Evolutionary conservation across 92 coral and sea anemone species (phyloP).

Genomic region (Porites evermanni): DNA sequence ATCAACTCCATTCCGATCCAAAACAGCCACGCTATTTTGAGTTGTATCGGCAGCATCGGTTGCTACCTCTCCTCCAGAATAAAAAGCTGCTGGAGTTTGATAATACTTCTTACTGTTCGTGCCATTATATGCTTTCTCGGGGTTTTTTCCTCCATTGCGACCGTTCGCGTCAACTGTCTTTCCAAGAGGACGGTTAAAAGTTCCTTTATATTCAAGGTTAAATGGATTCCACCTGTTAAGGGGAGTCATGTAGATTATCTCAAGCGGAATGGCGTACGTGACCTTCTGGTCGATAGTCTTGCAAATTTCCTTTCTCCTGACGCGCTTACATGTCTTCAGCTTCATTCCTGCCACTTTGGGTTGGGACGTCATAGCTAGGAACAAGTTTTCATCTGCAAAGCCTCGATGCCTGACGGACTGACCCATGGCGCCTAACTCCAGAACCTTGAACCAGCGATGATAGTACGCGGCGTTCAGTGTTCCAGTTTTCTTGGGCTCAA

Average conservation of each 20-base stretch:
- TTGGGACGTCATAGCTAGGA: slow-evolving; percentile 83
- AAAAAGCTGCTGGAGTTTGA: slow-evolving; percentile 65
- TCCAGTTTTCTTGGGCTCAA: slow-evolving; percentile 30
- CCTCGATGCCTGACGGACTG: slow-evolving; percentile 69
- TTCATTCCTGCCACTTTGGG: slow-evolving; percentile 68
- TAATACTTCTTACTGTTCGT: slow-evolving; percentile 65
- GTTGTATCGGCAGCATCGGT: slow-evolving; percentile 81
- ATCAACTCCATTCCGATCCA: slow-evolving; percentile 54
- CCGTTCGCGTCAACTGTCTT: slow-evolving; percentile 65
- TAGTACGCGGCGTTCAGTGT: slow-evolving; percentile 65
- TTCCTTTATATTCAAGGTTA: slow-evolving; percentile 80
- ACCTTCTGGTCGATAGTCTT: slow-evolving; percentile 60
- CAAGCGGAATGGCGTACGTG: slow-evolving; percentile 88
- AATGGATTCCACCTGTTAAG: slow-evolving; percentile 84
- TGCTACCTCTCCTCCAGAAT: slow-evolving; percentile 61
- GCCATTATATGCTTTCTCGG: slow-evolving; percentile 67
- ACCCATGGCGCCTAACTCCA: slow-evolving; percentile 71
- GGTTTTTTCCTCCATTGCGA: slow-evolving; percentile 48
- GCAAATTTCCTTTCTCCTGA: slow-evolving; percentile 32
- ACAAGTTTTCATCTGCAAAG: slow-evolving; percentile 72
- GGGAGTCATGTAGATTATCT: slow-evolving; percentile 81
- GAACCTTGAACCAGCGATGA: slow-evolving; percentile 72
- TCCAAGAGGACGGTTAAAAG: slow-evolving; percentile 24
- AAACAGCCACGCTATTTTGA: slow-evolving; percentile 59
- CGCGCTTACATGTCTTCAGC: slow-evolving; percentile 40